phyloP scores from a whole-genome alignment of 2,797 vertebrate genomes.

The Paramormyrops hopkinsi region DNA sequence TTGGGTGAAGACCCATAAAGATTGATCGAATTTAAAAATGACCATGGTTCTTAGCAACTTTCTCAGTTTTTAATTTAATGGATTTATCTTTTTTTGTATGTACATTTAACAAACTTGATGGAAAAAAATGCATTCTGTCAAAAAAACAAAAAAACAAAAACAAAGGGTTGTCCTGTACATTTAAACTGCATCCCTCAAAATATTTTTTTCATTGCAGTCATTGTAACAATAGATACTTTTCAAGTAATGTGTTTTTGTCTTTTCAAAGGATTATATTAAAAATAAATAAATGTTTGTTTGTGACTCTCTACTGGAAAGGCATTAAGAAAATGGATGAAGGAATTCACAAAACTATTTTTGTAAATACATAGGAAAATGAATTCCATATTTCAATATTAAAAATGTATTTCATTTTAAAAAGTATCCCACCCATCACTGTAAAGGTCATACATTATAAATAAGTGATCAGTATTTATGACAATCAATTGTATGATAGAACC shows the following conservation, averaged over 20 bases:
- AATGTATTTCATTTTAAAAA: background rate
- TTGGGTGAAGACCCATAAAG: background rate
- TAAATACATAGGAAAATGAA: background rate
- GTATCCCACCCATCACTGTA: background rate
- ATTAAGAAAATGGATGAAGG: background rate
- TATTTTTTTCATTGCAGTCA: background rate
- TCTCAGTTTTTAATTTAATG: background rate
- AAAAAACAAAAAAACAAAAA: background rate
- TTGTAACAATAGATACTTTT: background rate
- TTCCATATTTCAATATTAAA: background rate
- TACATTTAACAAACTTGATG: background rate
- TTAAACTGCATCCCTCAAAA: background rate
- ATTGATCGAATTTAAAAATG: background rate
- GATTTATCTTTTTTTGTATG: background rate
- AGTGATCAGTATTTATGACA: background rate
- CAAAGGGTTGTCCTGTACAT: background rate
- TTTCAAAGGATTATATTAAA: background rate
- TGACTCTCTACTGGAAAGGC: background rate
- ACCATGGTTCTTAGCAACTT: background rate
- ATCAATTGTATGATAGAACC: background rate
- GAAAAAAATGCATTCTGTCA: background rate
- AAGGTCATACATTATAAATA: background rate
- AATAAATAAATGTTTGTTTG: background rate
- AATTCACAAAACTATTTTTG: background rate
- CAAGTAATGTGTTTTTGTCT: background rate